Evolutionary conservation across 2,888 invertebrate species (phyloP).

Genomic region (Drosophila macrospina): DNA sequence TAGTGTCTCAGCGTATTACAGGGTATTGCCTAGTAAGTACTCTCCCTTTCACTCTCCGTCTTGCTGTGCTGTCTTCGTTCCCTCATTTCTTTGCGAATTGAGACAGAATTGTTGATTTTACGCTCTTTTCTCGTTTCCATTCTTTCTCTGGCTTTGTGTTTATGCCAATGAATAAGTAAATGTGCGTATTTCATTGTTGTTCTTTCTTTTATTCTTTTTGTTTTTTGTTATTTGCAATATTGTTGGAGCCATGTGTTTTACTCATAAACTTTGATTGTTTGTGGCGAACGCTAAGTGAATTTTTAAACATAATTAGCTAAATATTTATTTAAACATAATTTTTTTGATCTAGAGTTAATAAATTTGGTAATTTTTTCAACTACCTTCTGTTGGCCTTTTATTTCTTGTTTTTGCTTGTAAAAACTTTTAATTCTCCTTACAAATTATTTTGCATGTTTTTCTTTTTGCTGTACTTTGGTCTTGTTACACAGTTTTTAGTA

Average conservation of each 20-base stretch:
- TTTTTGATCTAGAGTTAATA: not conserved
- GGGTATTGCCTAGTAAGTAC: constrained; percentile 1
- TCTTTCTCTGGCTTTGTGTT: constrained; percentile 8
- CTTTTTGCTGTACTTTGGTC: constrained; percentile 1
- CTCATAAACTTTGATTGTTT: constrained; percentile 10
- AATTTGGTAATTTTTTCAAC: not conserved
- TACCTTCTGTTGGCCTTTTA: not conserved
- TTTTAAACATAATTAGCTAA: constrained; percentile 2
- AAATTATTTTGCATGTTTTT: constrained; percentile 9
- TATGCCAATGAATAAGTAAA: not conserved
- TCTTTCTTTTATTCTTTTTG: not conserved
- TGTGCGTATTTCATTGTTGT: not conserved
- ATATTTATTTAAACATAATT: not conserved
- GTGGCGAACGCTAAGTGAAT: not conserved
- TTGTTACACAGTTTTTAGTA: constrained; percentile 8
- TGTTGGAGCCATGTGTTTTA: not conserved
- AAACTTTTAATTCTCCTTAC: constrained; percentile 3
- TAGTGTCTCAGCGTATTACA: not conserved
- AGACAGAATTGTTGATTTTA: constrained; percentile 22
- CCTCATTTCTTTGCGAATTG: constrained; percentile 1
- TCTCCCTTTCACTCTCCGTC: too few relatives aligned
- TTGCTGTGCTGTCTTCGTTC: not conserved
- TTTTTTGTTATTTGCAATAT: not conserved
- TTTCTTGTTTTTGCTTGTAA: not conserved
- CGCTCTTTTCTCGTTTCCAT: constrained; percentile 4